Evolutionary conservation across 2,113 vertebrate species (phyloP).

Genomic region (Cettia cetti): DNA sequence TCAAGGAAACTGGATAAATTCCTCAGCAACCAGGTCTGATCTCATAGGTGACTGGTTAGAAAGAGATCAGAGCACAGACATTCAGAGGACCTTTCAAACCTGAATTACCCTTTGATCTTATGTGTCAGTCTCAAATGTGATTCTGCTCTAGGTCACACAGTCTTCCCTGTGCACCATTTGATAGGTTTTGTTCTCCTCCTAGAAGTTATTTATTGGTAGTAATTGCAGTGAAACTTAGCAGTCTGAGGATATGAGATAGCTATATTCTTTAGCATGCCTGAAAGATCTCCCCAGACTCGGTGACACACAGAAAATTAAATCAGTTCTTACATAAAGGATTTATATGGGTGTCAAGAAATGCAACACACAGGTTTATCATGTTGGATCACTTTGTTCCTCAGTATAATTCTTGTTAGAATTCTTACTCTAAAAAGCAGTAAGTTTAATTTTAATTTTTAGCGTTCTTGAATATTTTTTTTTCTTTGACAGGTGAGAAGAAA

Average conservation of each 20-base stretch:
- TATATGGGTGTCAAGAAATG: not conserved
- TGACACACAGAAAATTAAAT: not conserved
- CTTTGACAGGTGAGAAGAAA: constrained; percentile 93
- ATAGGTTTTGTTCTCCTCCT: not conserved
- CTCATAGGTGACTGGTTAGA: not conserved
- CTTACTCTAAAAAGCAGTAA: not conserved
- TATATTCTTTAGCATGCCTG: not conserved
- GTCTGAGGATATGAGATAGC: not conserved
- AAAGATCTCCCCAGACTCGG: not conserved
- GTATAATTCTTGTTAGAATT: not conserved
- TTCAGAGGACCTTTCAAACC: not conserved
- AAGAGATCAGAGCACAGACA: not conserved
- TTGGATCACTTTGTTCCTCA: not conserved
- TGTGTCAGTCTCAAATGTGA: not conserved
- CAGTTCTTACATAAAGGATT: not conserved
- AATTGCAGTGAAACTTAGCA: not conserved
- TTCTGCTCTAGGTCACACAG: not conserved
- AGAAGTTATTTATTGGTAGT: not conserved
- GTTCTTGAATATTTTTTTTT: constrained; percentile 13
- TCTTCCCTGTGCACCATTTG: not conserved
- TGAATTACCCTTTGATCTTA: not conserved
- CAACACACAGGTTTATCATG: not conserved
- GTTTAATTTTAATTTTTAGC: not conserved
- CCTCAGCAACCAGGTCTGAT: not conserved
- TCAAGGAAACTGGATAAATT: not conserved